Evolutionary conservation across 2,113 vertebrate genomes (phyloP), one percentile per base, ranked within the genome.

Genomic region (Cyanocitta stelleri): DNA sequence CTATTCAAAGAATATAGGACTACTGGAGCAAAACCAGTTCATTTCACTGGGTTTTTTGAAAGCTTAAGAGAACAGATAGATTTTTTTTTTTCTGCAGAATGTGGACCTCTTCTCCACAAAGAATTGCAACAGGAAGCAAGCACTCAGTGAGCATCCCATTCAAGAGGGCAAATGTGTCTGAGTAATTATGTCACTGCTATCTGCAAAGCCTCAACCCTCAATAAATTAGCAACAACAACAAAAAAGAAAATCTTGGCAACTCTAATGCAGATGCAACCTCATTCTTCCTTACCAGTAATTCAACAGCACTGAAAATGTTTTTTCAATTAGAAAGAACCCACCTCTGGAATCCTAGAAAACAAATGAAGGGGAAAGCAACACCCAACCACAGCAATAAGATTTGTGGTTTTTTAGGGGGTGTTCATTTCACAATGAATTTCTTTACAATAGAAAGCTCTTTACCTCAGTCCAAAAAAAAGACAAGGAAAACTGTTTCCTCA

Each of bases 341-440:
- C 15, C 18, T 27, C 27, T 43, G 33, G 30, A 75, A 90, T n/a
- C 20, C 8, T 59, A 49, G 58, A 32, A 63, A 63, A 30, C 8
- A 77, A 73, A 37, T 1, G 2, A 59, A 87, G 14, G 18, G 6
- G 13, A 44, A 78, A 44, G 13, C 19, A 67, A 24, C 29, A 48
- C 5, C 6, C 14, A 61, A 46, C 1, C 11, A 37, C 35, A 76
- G 24, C 44, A 33, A 30, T 30, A n/a, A 17, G 19, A 9, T 27
- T 86, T 19, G 32, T 51, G 21, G 19, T 0, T 3, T 44, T 66
- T 37, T 7, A 2, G 1, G 4, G 8, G 27, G 2, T 30, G 30
- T 67, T 63, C 26, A 55, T 67, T 91, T 73, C 32, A 16, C 29
- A 46, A 32, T 9, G 8, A 29, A 55, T 46, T 35, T 29, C 10